phyloP scores from a whole-genome alignment of 2,113 vertebrate genomes.

The Echinops telfairi region DNA sequence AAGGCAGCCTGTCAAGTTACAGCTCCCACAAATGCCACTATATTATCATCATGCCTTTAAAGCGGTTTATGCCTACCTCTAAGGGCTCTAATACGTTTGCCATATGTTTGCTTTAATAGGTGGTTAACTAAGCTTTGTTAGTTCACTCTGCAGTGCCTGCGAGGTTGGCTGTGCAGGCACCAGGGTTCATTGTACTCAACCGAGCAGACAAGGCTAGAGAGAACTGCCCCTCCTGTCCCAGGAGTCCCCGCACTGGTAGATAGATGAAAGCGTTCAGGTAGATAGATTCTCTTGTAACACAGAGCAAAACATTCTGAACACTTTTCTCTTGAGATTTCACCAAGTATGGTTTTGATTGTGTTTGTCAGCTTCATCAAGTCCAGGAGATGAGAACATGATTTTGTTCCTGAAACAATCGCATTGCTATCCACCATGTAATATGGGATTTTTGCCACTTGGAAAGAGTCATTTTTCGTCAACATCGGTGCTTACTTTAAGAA shows the following conservation, averaged over 20 bases:
- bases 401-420: constrained; percentile 5
- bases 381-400: constrained; percentile 51
- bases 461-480: background rate
- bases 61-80: background rate
- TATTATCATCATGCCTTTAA: constrained; percentile 8
- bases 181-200: accelerated
- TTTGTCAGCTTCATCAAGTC: constrained; percentile 68
- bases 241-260: accelerated
- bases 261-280: background rate
- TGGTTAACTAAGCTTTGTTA: background rate
- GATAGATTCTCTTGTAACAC: background rate
- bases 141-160: accelerated
- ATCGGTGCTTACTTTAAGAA: background rate
- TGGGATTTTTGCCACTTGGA: constrained; percentile 3
- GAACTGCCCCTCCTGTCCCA: too few species aligned
- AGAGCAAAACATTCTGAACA: background rate
- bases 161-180: too few species aligned
- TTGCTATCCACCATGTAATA: background rate
- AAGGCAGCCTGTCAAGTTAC: background rate
- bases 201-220: background rate
- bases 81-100: too few species aligned
- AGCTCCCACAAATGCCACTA: background rate
- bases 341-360: constrained; percentile 47
- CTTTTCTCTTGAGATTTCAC: constrained; percentile 33
- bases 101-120: background rate